A percentile compares a stretch with the other conserved stretches of the same genome.
phyloP scores from a whole-genome alignment of 1,140 invertebrate genomes.

The Lordiphosa mommai region DNA sequence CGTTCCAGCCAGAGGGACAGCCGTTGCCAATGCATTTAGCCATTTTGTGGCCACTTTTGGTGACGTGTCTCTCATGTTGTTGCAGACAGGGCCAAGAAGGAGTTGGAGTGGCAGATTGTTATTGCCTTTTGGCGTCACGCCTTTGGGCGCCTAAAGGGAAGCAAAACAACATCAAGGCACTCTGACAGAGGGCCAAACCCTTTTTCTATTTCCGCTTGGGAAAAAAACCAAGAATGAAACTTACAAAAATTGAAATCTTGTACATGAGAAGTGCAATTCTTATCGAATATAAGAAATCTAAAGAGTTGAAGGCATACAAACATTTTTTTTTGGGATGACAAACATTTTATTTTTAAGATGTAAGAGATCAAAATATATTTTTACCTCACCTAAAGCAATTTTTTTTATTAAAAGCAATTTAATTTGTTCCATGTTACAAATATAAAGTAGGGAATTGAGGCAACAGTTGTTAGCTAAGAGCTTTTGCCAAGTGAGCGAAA shows the following conservation, averaged over 20 bases:
- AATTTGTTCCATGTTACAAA: no score
- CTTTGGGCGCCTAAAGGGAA: slow-evolving; percentile 26
- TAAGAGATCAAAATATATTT: no score
- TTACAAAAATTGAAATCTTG: not conserved
- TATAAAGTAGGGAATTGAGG: no score
- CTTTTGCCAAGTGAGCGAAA: no score
- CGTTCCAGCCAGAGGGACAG: not conserved
- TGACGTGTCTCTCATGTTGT: slow-evolving; percentile 41
- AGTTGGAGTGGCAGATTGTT: slow-evolving; percentile 2
- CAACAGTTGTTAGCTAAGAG: no score
- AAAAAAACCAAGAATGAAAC: slow-evolving; percentile 1
- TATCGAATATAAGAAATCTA: no score
- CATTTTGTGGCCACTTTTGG: slow-evolving; percentile 50
- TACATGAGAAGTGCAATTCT: not conserved
- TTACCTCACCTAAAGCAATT: no score
- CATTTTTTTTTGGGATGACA: no score
- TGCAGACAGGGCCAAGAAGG: not conserved
- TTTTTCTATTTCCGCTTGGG: slow-evolving; percentile 66
- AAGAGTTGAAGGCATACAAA: no score
- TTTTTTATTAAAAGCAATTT: no score
- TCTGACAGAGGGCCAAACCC: slow-evolving; percentile 45
- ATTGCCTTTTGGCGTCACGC: slow-evolving; percentile 33
- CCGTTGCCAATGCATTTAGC: slow-evolving; percentile 65
- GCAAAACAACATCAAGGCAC: slow-evolving; percentile 21
- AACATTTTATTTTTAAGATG: no score